phyloP scores from a whole-genome alignment of 2,113 vertebrate genomes.

The Lepus europaeus region DNA sequence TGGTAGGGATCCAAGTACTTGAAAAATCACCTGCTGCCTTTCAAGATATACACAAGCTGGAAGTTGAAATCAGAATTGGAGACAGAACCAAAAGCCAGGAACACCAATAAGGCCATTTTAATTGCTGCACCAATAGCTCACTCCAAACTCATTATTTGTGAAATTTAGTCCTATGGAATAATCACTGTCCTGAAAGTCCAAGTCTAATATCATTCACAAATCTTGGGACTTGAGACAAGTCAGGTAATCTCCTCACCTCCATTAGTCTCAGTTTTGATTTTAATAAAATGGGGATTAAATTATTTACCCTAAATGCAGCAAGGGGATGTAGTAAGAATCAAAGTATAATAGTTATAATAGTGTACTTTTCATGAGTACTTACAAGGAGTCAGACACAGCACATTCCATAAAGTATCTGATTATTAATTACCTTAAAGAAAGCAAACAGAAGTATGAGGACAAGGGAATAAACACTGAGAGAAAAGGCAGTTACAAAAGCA shows the following conservation, averaged over 20 bases:
- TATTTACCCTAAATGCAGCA: conserved; percentile 56
- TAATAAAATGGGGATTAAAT: conserved; percentile 63
- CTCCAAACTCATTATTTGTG: neutral
- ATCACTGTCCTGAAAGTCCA: neutral
- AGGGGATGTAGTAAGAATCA: conserved; percentile 24
- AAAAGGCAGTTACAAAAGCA: conserved; percentile 3
- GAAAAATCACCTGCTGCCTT: too few relatives aligned
- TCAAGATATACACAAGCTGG: too few relatives aligned
- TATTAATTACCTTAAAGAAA: conserved; percentile 16
- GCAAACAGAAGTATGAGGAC: neutral
- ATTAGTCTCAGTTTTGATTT: conserved; percentile 49
- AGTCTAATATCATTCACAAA: neutral
- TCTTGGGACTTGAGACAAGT: neutral
- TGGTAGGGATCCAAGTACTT: too few relatives aligned
- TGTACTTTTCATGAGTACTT: neutral
- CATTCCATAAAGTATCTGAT: conserved; percentile 39
- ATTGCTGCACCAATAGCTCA: too few relatives aligned
- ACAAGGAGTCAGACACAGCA: neutral
- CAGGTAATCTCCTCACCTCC: conserved; percentile 8
- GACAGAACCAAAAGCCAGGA: too few relatives aligned
- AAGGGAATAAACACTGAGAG: neutral
- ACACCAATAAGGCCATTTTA: too few relatives aligned
- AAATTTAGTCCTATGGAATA: neutral
- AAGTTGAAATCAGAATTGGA: too few relatives aligned
- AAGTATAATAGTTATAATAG: conserved; percentile 10